Conservation (phyloP, 2,888 invertebrate genomes). For the Julus scanicus region DNA sequence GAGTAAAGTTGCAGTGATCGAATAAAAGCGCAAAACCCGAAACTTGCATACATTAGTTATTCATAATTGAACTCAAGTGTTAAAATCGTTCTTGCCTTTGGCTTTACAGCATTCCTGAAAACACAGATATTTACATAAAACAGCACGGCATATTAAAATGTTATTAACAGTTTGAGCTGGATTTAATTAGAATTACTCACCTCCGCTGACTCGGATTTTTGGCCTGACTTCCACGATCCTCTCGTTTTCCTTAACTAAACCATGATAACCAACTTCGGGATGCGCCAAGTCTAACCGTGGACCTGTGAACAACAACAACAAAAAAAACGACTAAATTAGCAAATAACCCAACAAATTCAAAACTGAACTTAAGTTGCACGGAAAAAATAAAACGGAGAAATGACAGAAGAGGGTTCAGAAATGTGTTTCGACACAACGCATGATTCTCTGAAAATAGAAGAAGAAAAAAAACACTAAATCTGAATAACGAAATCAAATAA, state of each 20-base stretch:
- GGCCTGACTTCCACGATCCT: slow-evolving; percentile 92
- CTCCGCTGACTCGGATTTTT: slow-evolving; percentile 79
- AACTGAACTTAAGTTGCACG: not conserved
- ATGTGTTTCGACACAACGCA: not conserved
- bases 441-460: not conserved
- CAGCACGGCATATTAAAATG: too few relatives aligned
- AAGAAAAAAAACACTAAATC: not conserved
- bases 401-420: not conserved
- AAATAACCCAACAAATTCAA: not conserved
- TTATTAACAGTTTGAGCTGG: too few relatives aligned
- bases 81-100: too few relatives aligned
- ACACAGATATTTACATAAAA: too few relatives aligned
- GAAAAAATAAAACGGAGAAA: not conserved
- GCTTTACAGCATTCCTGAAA: too few relatives aligned
- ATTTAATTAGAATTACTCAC: slow-evolving; percentile 1
- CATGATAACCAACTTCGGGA: slow-evolving; percentile 90
- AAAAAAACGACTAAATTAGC: not conserved
- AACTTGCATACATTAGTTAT: too few relatives aligned
- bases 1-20: too few relatives aligned
- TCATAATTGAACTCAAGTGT: too few relatives aligned
- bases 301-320: slow-evolving; percentile 57
- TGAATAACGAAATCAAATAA: not conserved
- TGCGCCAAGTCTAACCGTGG: slow-evolving; percentile 76
- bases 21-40: too few relatives aligned
- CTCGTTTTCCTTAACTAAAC: slow-evolving; percentile 91